A percentile compares a stretch with the other conserved stretches of the same genome.
Evolutionary conservation across 2,797 vertebrate species (phyloP).

Genomic region (Hyperoplus immaculatus): DNA sequence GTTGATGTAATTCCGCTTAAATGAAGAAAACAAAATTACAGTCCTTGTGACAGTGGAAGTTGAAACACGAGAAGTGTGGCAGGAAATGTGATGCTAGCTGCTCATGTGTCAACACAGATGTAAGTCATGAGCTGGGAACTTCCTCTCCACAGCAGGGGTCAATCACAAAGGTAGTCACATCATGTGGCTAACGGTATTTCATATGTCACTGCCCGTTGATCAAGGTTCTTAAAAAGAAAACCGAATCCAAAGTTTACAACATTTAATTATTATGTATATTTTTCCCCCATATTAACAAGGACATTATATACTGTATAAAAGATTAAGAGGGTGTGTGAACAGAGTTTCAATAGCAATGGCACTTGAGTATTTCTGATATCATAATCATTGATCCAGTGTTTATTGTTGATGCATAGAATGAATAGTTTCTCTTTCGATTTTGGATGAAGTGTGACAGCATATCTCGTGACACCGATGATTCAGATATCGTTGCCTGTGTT

Average conservation of each 20-base stretch:
- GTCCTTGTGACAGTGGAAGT: constrained; percentile 66
- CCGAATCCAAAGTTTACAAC: too few relatives aligned
- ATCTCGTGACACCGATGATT: constrained; percentile 61
- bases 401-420: background rate
- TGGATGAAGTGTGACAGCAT: constrained; percentile 12
- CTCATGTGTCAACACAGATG: constrained; percentile 61
- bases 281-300: too few relatives aligned
- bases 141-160: constrained; percentile 51
- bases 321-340: too few relatives aligned
- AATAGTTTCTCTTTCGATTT: constrained; percentile 57
- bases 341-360: too few relatives aligned
- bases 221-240: background rate
- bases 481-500: background rate
- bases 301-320: too few relatives aligned
- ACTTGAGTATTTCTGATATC: background rate
- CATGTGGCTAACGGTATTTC: background rate
- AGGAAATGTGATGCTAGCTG: constrained; percentile 66
- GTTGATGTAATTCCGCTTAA: background rate
- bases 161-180: background rate
- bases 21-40: background rate
- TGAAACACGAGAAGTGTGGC: constrained; percentile 63
- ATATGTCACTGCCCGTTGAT: background rate
- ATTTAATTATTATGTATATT: too few relatives aligned
- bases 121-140: constrained; percentile 70
- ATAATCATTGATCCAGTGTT: background rate